Conservation (phyloP, 1,140 invertebrate species). For the Drosophila navojoa region DNA sequence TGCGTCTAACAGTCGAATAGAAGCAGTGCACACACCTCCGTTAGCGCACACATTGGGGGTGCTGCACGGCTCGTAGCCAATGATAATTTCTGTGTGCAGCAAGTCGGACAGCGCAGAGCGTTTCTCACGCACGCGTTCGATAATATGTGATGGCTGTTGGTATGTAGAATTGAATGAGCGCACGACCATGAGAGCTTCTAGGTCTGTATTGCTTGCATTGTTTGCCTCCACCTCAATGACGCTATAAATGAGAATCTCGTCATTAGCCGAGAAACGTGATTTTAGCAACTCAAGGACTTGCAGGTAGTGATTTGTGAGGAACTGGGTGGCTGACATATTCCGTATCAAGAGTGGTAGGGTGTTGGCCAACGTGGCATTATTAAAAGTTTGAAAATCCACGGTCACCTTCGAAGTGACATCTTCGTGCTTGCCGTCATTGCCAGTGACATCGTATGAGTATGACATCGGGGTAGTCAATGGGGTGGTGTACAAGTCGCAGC, state of each 20-base stretch:
- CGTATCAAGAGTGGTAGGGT: constrained; percentile 90
- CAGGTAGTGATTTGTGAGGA: constrained; percentile 90
- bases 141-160: constrained; percentile 86
- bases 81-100: constrained; percentile 86
- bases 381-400: constrained; percentile 91
- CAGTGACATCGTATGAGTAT: constrained; percentile 91
- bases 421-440: constrained; percentile 94
- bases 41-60: constrained; percentile 87
- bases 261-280: constrained; percentile 86
- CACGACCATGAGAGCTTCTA: constrained; percentile 90
- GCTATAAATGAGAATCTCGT: constrained; percentile 89
- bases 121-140: constrained; percentile 87
- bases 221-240: constrained; percentile 85
- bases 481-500: constrained; percentile 91
- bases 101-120: constrained; percentile 87
- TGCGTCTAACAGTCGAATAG: constrained; percentile 88
- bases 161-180: constrained; percentile 85
- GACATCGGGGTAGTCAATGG: constrained; percentile 88
- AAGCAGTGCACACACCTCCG: constrained; percentile 90
- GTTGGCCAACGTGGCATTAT: constrained; percentile 92
- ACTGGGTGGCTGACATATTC: constrained; percentile 89
- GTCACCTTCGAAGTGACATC: constrained; percentile 93
- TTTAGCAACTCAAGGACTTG: constrained; percentile 89
- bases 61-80: constrained; percentile 90
- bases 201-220: constrained; percentile 83